phyloP scores from a whole-genome alignment of 2,888 invertebrate genomes.

The Cryptophagus acutangulus region DNA sequence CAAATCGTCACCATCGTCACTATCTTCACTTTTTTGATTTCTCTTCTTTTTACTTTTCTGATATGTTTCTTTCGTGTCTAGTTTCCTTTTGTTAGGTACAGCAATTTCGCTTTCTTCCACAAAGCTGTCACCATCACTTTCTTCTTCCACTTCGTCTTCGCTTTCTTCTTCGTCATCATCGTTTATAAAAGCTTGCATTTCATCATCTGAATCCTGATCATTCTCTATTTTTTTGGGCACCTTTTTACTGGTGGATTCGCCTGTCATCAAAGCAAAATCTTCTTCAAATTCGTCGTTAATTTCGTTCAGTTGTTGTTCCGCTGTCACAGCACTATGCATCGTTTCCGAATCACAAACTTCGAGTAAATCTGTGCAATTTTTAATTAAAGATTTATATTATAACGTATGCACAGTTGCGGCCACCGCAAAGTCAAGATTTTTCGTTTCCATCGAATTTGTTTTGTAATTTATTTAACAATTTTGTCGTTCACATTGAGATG shows the following conservation, averaged over 20 bases:
- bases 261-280: slow-evolving; percentile 53
- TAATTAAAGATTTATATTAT: slow-evolving; percentile 23
- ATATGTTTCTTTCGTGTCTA: slow-evolving; percentile 12
- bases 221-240: slow-evolving; percentile 7
- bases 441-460: no score
- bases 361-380: slow-evolving; percentile 54
- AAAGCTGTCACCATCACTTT: slow-evolving; percentile 18
- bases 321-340: slow-evolving; percentile 56
- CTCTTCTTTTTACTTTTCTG: not conserved
- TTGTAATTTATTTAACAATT: no score
- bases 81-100: slow-evolving; percentile 13
- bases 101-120: slow-evolving; percentile 12
- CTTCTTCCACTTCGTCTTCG: slow-evolving; percentile 22
- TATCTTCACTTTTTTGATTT: slow-evolving; percentile 16
- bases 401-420: not conserved
- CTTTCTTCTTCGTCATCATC: slow-evolving; percentile 23
- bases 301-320: slow-evolving; percentile 59
- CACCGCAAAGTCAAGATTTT: slow-evolving; percentile 12
- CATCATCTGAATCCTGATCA: slow-evolving; percentile 27
- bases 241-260: not conserved
- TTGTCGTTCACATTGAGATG: no score
- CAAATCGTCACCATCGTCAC: slow-evolving; percentile 11
- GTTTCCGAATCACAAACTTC: slow-evolving; percentile 69
- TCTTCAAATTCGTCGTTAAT: slow-evolving; percentile 59
- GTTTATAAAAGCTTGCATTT: not conserved